A percentile compares a stretch with the other conserved stretches of the same genome.
Evolutionary conservation across 2,888 invertebrate species (phyloP).

Genomic region (Reticulitermes lucifugus): DNA sequence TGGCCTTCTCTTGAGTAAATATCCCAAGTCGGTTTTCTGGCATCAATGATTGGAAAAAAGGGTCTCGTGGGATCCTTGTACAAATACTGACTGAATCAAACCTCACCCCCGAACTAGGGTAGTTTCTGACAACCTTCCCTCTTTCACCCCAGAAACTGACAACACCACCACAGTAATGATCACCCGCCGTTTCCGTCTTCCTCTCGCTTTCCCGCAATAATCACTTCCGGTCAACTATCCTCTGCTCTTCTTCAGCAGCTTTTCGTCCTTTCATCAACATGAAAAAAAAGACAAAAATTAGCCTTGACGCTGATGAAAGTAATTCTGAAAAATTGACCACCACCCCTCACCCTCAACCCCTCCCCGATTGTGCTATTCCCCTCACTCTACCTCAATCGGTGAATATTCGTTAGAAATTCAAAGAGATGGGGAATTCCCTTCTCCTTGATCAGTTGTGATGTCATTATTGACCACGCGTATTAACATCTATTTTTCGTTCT

Average conservation of each 20-base stretch:
- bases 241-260: neutral
- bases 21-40: slow-evolving; percentile 4
- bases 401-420: too few relatives aligned
- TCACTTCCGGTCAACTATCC: slow-evolving; percentile 44
- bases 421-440: too few relatives aligned
- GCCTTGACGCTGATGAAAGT: neutral
- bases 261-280: neutral
- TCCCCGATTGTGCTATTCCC: too few relatives aligned
- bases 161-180: neutral
- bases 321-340: neutral
- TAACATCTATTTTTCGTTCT: too few relatives aligned
- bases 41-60: slow-evolving; percentile 30
- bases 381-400: too few relatives aligned
- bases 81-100: slow-evolving; percentile 37
- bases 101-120: slow-evolving; percentile 12
- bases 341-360: too few relatives aligned
- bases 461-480: too few relatives aligned
- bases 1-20: slow-evolving; percentile 10
- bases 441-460: too few relatives aligned
- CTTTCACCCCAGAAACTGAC: neutral
- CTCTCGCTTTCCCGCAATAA: slow-evolving; percentile 34
- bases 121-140: neutral
- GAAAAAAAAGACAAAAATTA: neutral
- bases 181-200: slow-evolving; percentile 22
- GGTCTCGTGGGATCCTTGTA: slow-evolving; percentile 31